Conservation (phyloP, 2,888 invertebrate species). For the Drosophila monieri region DNA sequence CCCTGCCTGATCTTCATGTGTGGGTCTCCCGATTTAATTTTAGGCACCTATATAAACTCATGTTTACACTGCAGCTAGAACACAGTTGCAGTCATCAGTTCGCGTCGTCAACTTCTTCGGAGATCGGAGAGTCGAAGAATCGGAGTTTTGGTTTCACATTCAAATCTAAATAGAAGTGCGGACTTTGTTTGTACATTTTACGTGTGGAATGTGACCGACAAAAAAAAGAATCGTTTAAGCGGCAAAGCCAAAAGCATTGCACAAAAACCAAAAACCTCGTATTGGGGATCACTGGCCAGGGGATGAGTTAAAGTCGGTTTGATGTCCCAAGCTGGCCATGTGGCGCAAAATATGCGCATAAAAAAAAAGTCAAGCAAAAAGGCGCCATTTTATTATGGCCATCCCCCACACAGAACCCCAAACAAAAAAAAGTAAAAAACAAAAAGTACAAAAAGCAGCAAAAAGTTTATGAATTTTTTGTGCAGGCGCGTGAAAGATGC, state of each 20-base stretch:
- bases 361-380: slow-evolving; percentile 57
- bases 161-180: slow-evolving; percentile 38
- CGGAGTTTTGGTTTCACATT: slow-evolving; percentile 44
- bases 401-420: slow-evolving; percentile 29
- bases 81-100: slow-evolving; percentile 68
- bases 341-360: slow-evolving; percentile 79
- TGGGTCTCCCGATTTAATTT: slow-evolving; percentile 70
- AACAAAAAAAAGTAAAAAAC: slow-evolving; percentile 30
- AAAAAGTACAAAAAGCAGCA: slow-evolving; percentile 33
- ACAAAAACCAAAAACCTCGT: slow-evolving; percentile 11
- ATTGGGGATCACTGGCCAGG: slow-evolving; percentile 8
- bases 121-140: slow-evolving; percentile 6
- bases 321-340: slow-evolving; percentile 56
- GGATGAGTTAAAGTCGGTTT: slow-evolving; percentile 23
- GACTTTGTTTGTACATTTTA: slow-evolving; percentile 48
- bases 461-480: slow-evolving; percentile 77
- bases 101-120: slow-evolving; percentile 49
- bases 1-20: slow-evolving; percentile 63
- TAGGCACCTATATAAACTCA: slow-evolving; percentile 77
- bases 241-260: slow-evolving; percentile 54
- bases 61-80: slow-evolving; percentile 66
- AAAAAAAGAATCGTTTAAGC: slow-evolving; percentile 67
- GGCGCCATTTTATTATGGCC: slow-evolving; percentile 74
- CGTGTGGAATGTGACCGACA: slow-evolving; percentile 56
- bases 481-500: slow-evolving; percentile 80